phyloP scores from a whole-genome alignment of 2,113 vertebrate species.

The Ascaphus truei region DNA sequence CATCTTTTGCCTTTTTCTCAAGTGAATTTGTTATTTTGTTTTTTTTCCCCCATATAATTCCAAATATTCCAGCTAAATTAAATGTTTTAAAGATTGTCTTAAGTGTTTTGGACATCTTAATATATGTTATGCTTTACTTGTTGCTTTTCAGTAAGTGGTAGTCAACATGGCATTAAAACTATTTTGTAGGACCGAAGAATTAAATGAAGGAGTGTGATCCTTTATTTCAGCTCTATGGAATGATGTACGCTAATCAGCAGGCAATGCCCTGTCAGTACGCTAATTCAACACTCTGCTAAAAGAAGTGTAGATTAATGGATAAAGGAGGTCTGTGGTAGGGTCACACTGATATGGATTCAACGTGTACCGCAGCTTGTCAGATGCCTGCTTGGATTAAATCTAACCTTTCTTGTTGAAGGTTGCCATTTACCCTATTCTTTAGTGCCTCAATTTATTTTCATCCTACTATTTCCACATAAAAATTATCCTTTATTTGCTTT shows the following conservation, averaged over 20 bases:
- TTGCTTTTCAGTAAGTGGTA: slow-evolving; percentile 65
- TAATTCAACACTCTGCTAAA: slow-evolving; percentile 90
- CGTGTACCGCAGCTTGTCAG: slow-evolving; percentile 89
- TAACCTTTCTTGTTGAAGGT: slow-evolving; percentile 89
- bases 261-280: slow-evolving; percentile 82
- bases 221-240: slow-evolving; percentile 72
- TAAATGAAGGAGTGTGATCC: slow-evolving; percentile 70
- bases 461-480: slow-evolving; percentile 86
- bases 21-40: no score
- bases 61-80: no score
- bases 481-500: slow-evolving; percentile 81
- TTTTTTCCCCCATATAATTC: no score
- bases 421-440: slow-evolving; percentile 92
- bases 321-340: slow-evolving; percentile 88
- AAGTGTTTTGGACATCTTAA: no score
- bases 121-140: slow-evolving; percentile 59
- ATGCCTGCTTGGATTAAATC: slow-evolving; percentile 97
- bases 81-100: no score
- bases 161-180: slow-evolving; percentile 55
- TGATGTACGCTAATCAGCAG: slow-evolving; percentile 89
- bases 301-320: slow-evolving; percentile 99
- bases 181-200: slow-evolving; percentile 71
- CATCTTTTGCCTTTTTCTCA: no score
- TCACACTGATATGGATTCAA: slow-evolving; percentile 87
- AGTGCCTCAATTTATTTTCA: slow-evolving; percentile 82